Evolutionary conservation across 1,140 invertebrate species (phyloP).

Genomic region (Eupeodes corollae): DNA sequence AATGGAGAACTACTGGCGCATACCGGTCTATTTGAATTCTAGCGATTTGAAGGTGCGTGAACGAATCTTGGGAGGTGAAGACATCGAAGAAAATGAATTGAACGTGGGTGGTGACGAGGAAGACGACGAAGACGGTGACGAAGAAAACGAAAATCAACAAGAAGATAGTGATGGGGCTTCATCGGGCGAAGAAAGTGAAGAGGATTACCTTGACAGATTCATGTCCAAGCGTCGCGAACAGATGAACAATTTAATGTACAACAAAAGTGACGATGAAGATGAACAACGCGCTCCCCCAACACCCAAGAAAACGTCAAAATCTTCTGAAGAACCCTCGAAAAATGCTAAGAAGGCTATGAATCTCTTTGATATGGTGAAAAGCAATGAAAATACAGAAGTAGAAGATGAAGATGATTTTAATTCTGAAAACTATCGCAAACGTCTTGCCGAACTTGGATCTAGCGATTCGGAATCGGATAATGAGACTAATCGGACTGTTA

Average conservation of each 20-base stretch:
- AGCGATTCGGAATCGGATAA: slow-evolving; percentile 11
- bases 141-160: slow-evolving; percentile 1
- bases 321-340: slow-evolving; percentile 8
- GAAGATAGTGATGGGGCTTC: slow-evolving; percentile 3
- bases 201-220: slow-evolving; percentile 21
- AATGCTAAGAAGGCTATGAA: slow-evolving; percentile 11
- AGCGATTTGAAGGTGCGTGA: slow-evolving; percentile 36
- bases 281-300: slow-evolving; percentile 15
- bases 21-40: slow-evolving; percentile 40
- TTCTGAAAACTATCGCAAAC: slow-evolving; percentile 31
- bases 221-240: slow-evolving; percentile 18
- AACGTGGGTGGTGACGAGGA: slow-evolving; percentile 3
- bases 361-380: neutral
- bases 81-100: slow-evolving; percentile 27
- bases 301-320: slow-evolving; percentile 8
- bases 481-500: neutral
- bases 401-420: slow-evolving; percentile 31
- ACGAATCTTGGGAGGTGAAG: slow-evolving; percentile 25
- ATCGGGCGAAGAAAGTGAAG: slow-evolving; percentile 7
- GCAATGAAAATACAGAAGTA: slow-evolving; percentile 10
- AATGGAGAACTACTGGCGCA: slow-evolving; percentile 49
- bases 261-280: slow-evolving; percentile 31
- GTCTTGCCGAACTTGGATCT: slow-evolving; percentile 24
- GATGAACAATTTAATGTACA: slow-evolving; percentile 29
- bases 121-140: slow-evolving; percentile 10